Conservation (phyloP, 2,797 vertebrate species). For the Pelobates cultripes region DNA sequence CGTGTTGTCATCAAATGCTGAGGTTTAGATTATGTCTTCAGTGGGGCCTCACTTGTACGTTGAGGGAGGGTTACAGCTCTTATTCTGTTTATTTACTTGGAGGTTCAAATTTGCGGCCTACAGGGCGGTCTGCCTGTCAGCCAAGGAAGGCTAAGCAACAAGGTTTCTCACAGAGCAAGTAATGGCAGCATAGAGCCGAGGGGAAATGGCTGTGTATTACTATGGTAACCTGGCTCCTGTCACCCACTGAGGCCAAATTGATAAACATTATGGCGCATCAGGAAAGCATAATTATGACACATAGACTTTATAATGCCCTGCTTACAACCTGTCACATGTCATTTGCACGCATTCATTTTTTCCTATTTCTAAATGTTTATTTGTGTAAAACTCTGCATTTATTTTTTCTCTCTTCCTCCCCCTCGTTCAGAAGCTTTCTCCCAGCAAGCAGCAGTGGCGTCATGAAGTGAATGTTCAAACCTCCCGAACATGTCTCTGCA, state of each 20-base stretch:
- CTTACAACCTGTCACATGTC: slow-evolving; percentile 4
- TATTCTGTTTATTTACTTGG: no score
- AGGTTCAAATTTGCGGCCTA: no score
- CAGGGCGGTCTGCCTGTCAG: not conserved
- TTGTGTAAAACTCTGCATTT: not conserved
- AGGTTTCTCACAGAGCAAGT: not conserved
- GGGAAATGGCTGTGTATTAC: slow-evolving; percentile 59
- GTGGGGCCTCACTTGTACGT: no score
- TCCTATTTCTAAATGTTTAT: not conserved
- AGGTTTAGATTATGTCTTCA: no score
- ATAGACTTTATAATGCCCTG: not conserved
- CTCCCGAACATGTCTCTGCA: slow-evolving; percentile 2
- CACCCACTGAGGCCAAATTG: slow-evolving; percentile 50
- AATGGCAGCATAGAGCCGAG: slow-evolving; percentile 11
- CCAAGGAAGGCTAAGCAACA: not conserved
- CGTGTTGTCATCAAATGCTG: no score
- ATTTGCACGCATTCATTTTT: not conserved
- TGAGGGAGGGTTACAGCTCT: no score
- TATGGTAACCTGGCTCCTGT: slow-evolving; percentile 62
- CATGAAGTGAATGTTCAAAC: slow-evolving; percentile 3
- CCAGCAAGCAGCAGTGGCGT: not conserved
- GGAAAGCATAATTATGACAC: slow-evolving; percentile 10
- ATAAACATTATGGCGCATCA: slow-evolving; percentile 18
- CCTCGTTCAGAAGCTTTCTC: not conserved
- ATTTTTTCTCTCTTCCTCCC: not conserved